Evolutionary conservation across 2,113 vertebrate species (phyloP).

Genomic region (Cyanoliseus patagonus): DNA sequence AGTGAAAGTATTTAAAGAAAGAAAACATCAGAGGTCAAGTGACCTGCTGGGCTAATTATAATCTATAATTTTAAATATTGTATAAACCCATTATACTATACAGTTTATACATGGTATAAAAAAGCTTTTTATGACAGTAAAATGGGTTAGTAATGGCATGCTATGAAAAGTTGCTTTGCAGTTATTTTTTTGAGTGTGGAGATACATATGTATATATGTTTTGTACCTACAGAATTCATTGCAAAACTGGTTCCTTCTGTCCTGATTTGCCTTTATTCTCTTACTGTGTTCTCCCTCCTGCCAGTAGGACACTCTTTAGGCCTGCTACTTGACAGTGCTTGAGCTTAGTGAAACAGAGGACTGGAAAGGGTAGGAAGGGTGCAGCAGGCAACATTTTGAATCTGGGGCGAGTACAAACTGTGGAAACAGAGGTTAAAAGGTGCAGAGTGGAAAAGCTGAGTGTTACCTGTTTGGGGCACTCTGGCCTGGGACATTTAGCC

Average conservation of each 20-base stretch:
- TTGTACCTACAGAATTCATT: neutral
- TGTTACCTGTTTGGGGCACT: neutral
- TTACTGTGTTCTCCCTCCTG: neutral
- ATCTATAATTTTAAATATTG: neutral
- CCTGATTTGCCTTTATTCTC: neutral
- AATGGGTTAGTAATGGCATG: neutral
- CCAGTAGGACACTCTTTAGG: neutral
- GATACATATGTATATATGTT: neutral
- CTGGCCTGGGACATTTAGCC: neutral
- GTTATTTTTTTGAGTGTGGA: neutral
- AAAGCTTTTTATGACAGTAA: neutral
- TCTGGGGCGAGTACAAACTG: neutral
- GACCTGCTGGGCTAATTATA: neutral
- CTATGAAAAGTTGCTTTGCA: neutral
- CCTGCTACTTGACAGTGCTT: neutral
- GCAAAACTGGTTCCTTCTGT: neutral
- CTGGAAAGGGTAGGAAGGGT: neutral
- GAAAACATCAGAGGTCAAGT: neutral
- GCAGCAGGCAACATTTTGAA: neutral
- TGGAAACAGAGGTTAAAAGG: neutral
- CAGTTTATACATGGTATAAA: neutral
- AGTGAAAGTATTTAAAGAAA: conserved; percentile 28
- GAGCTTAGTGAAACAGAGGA: neutral
- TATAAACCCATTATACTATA: neutral
- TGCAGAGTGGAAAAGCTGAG: neutral